Conservation (phyloP, 2,113 vertebrate species). For the Rhinolophus sinicus region DNA sequence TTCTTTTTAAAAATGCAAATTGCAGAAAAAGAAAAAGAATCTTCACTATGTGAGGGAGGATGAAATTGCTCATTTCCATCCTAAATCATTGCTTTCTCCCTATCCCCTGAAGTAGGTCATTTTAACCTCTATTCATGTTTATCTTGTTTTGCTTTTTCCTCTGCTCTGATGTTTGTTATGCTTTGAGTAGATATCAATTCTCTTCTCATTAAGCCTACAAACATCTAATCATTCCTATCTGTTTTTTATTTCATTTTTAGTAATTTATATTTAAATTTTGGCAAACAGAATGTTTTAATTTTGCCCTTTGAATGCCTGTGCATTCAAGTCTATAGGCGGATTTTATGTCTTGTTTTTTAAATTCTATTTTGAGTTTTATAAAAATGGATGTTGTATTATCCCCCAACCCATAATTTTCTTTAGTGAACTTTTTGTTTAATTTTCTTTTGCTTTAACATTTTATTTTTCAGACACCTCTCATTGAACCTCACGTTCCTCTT, state of each 20-base stretch:
- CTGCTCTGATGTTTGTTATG: constrained; percentile 67
- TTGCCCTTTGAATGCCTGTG: constrained; percentile 75
- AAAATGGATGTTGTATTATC: constrained; percentile 71
- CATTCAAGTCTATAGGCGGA: constrained; percentile 52
- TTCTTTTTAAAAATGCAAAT: constrained; percentile 36
- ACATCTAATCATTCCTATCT: constrained; percentile 72
- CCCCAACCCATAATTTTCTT: constrained; percentile 71
- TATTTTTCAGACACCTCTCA: constrained; percentile 96
- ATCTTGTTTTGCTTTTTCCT: constrained; percentile 48
- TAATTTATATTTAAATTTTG: constrained; percentile 75
- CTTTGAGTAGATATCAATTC: constrained; percentile 55
- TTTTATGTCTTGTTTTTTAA: constrained; percentile 60
- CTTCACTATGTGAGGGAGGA: not conserved
- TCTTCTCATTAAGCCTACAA: constrained; percentile 59
- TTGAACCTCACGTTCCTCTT: constrained; percentile 91
- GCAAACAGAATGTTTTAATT: constrained; percentile 64
- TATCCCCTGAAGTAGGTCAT: constrained; percentile 11
- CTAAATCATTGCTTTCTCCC: constrained; percentile 7
- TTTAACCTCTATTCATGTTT: constrained; percentile 63
- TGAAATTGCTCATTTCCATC: not conserved
- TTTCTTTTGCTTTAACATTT: constrained; percentile 86
- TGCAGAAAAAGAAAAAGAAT: not conserved
- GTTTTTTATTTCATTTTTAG: constrained; percentile 55
- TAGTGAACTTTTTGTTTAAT: constrained; percentile 81
- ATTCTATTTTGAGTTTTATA: constrained; percentile 77